Conservation (phyloP, 1,140 invertebrate species). For the Drosophila elegans region DNA sequence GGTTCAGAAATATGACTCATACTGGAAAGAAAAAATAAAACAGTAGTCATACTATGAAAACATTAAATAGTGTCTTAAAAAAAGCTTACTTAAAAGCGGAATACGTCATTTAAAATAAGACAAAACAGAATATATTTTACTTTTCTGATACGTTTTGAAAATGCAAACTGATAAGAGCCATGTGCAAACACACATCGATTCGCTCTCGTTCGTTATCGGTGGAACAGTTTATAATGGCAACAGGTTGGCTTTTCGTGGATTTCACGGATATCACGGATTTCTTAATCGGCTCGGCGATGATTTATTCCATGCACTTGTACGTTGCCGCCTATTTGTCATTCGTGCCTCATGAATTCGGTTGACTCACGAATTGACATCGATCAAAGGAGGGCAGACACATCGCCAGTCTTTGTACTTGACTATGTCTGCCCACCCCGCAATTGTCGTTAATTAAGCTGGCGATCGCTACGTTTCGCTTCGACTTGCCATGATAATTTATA, state of each 20-base stretch:
- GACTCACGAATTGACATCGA: constrained; percentile 76
- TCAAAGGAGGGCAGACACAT: constrained; percentile 56
- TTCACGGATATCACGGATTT: constrained; percentile 1
- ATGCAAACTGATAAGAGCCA: not conserved
- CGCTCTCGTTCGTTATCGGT: constrained; percentile 3
- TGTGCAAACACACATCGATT: not conserved
- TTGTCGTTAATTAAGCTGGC: constrained; percentile 70
- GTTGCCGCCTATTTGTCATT: not conserved
- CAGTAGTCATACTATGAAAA: no score
- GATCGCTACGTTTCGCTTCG: constrained; percentile 61
- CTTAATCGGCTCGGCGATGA: constrained; percentile 11
- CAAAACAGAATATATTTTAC: no score
- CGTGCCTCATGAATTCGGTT: constrained; percentile 27
- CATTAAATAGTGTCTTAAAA: no score
- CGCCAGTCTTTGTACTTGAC: constrained; percentile 57
- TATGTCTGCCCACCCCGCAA: constrained; percentile 23
- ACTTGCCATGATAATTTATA: constrained; percentile 70
- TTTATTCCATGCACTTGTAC: constrained; percentile 32
- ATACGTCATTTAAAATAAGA: no score
- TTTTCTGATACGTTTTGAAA: no score
- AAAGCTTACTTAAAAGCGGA: no score
- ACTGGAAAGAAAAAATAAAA: no score
- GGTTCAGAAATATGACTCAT: no score
- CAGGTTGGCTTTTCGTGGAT: not conserved
- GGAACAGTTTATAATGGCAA: not conserved